Conservation (phyloP, 2,113 vertebrate species). For the Poeciliopsis turrubarensis region DNA sequence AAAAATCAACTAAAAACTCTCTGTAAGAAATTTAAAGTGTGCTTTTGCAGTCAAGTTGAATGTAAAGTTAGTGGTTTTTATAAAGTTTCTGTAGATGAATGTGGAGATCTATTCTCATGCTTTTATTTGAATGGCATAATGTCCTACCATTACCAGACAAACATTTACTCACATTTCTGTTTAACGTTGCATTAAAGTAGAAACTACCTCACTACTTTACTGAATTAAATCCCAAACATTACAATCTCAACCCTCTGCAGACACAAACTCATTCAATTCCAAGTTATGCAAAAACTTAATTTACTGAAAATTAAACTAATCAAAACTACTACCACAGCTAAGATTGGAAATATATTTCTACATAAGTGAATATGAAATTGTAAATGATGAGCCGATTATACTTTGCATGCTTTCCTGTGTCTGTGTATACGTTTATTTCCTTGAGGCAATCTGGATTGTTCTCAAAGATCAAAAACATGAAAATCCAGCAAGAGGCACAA, state of each 20-base stretch:
- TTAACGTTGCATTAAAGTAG: conserved; percentile 12
- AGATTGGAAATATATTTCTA: too few species aligned
- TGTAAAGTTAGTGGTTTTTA: neutral
- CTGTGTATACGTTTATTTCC: too few species aligned
- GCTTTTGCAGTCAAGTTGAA: neutral
- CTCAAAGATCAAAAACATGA: too few species aligned
- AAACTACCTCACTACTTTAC: neutral
- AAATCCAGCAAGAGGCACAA: too few species aligned
- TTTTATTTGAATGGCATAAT: neutral
- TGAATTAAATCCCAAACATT: conserved; percentile 7
- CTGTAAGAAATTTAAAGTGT: conserved; percentile 6
- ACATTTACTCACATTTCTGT: neutral
- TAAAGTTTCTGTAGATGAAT: neutral
- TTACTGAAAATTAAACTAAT: too few species aligned
- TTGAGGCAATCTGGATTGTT: too few species aligned
- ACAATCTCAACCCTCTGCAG: neutral
- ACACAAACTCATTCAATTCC: too few species aligned
- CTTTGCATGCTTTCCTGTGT: too few species aligned
- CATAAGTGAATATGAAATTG: too few species aligned
- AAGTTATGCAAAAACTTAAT: too few species aligned
- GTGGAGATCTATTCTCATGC: neutral
- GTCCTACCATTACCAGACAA: conserved; percentile 3
- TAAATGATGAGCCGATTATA: too few species aligned
- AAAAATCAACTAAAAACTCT: conserved; percentile 8
- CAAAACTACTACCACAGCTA: too few species aligned